Conservation (phyloP, 2,113 vertebrate species). For the Psammodynastes pulverulentus region DNA sequence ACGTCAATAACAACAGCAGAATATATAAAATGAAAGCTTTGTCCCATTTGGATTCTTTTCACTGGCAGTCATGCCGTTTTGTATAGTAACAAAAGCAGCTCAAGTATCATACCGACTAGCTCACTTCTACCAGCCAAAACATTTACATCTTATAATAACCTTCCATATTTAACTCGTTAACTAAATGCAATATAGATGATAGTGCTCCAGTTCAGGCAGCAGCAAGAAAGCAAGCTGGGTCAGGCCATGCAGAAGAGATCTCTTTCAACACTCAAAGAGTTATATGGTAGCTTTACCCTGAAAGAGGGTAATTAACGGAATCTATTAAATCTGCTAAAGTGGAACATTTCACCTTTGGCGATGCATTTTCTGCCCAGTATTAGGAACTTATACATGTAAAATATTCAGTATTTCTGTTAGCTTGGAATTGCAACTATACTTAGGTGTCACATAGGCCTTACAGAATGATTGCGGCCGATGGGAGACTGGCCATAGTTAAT, state of each 20-base stretch:
- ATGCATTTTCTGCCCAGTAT: neutral
- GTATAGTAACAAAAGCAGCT: neutral
- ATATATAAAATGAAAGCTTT: neutral
- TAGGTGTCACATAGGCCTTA: neutral
- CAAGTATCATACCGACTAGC: neutral
- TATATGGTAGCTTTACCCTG: neutral
- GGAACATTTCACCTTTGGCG: neutral
- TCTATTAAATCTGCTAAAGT: neutral
- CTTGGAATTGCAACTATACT: slow-evolving; percentile 11
- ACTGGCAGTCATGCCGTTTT: neutral
- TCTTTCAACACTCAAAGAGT: neutral
- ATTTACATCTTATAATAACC: neutral
- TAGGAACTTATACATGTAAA: neutral
- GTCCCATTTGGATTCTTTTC: neutral
- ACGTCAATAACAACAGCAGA: neutral
- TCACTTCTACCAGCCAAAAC: neutral
- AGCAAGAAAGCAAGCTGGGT: neutral
- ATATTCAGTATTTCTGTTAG: neutral
- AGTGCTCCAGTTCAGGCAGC: neutral
- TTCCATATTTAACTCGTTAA: neutral
- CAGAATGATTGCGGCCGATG: slow-evolving; percentile 30
- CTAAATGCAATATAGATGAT: neutral
- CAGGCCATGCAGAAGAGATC: neutral
- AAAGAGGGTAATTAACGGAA: neutral
- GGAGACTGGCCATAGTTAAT: neutral